phyloP scores from a whole-genome alignment of 2,113 vertebrate species.

The Aegotheles bennettii region DNA sequence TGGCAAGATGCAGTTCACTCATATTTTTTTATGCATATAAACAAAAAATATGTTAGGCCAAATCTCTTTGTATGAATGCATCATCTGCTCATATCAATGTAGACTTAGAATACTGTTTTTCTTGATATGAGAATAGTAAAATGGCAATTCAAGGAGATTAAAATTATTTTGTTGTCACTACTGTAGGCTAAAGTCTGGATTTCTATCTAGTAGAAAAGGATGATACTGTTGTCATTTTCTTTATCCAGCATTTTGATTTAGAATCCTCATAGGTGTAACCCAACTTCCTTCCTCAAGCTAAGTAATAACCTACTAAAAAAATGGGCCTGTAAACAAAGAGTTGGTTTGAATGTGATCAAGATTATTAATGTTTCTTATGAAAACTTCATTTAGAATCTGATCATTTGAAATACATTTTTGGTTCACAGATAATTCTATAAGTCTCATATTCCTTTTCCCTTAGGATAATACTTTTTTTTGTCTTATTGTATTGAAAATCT shows the following conservation, averaged over 20 bases:
- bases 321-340: neutral
- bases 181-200: neutral
- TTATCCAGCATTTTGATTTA: neutral
- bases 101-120: neutral
- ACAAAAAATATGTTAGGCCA: neutral
- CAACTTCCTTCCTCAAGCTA: neutral
- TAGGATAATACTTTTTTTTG: neutral
- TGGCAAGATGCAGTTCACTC: neutral
- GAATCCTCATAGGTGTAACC: neutral
- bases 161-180: neutral
- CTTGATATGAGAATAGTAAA: neutral
- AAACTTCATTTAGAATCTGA: neutral
- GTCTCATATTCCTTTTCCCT: neutral
- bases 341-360: neutral
- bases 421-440: neutral
- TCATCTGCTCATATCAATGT: neutral
- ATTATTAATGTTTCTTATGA: neutral
- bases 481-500: neutral
- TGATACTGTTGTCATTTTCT: neutral
- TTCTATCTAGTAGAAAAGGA: neutral
- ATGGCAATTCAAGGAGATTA: neutral
- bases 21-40: neutral
- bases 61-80: neutral
- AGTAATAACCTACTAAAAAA: neutral
- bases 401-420: neutral